Conservation (phyloP, 2,888 invertebrate species). For the Trissolcus brochymenae region DNA sequence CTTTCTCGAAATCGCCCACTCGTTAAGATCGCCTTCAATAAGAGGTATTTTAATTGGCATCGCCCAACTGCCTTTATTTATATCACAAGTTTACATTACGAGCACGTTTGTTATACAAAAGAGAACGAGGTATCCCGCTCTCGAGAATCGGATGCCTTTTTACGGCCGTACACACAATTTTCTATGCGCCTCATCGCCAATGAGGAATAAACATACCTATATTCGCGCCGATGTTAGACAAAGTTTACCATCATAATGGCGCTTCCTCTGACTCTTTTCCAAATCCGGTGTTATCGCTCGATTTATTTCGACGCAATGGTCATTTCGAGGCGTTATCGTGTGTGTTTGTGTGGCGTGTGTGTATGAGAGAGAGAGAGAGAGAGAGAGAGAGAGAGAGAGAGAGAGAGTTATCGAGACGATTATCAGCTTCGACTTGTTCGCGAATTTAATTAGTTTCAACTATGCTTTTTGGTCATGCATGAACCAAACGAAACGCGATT, state of each 20-base stretch:
- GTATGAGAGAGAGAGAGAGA: no score
- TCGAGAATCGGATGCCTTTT: conserved; percentile 45
- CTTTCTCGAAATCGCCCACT: conserved; percentile 51
- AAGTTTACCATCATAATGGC: conserved; percentile 41
- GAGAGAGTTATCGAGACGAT: no score
- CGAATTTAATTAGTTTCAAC: no score
- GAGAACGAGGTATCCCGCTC: conserved; percentile 23
- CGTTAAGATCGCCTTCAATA: conserved; percentile 66
- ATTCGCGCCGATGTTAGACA: conserved; percentile 29
- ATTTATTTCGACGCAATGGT: conserved; percentile 5
- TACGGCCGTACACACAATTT: conserved; percentile 33
- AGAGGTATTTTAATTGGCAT: conserved; percentile 74
- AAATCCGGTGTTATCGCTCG: conserved; percentile 24
- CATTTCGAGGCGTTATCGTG: not conserved
- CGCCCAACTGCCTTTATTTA: conserved; percentile 51
- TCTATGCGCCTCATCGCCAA: conserved; percentile 20
- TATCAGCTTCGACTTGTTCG: no score
- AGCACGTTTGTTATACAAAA: conserved; percentile 46
- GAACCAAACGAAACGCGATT: no score
- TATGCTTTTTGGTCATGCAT: no score
- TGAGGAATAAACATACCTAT: conserved; percentile 24
- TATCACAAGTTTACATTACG: conserved; percentile 45
- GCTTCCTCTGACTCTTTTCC: conserved; percentile 23
- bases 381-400: no score
- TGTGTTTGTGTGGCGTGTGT: no score